Percentiles rank a stretch among this genome's conserved stretches.
phyloP scores from a whole-genome alignment of 35 echinoderm and acorn worm species.

The Anneissia japonica region DNA sequence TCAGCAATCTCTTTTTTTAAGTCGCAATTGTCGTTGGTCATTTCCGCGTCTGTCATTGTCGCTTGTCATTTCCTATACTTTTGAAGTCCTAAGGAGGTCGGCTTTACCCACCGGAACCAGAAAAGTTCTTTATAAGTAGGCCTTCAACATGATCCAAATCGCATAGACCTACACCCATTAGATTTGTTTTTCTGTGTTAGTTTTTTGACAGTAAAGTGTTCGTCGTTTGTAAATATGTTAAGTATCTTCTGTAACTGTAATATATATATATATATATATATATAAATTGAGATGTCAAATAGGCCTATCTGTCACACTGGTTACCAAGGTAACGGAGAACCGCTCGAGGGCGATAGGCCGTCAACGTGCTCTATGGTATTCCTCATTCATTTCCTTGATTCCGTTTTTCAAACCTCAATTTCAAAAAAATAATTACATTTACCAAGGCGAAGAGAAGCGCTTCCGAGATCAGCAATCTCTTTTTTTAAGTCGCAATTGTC shows the following conservation, averaged over 20 bases:
- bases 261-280: too few species aligned
- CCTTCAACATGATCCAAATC: too few species aligned
- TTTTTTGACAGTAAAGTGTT: too few species aligned
- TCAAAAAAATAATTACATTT: neutral
- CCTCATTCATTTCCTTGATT: neutral
- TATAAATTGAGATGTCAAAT: neutral
- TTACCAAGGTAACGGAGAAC: neutral
- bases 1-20: neutral
- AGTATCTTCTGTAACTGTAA: too few species aligned
- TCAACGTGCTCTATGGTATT: neutral
- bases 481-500: neutral
- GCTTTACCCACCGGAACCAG: too few species aligned
- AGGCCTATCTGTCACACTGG: neutral
- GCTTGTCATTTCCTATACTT: neutral
- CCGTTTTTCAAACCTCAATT: neutral
- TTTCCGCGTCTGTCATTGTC: neutral
- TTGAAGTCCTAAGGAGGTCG: too few species aligned
- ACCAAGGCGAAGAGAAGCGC: neutral
- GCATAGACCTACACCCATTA: too few species aligned
- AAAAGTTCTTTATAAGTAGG: too few species aligned
- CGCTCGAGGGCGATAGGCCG: neutral
- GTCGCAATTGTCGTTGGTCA: neutral
- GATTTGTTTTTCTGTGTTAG: too few species aligned
- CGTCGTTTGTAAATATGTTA: too few species aligned
- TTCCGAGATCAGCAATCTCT: neutral